Evolutionary conservation across 2,888 invertebrate genomes (phyloP), one percentile per base, ranked within the genome.

Genomic region (Conistra vaccinii): DNA sequence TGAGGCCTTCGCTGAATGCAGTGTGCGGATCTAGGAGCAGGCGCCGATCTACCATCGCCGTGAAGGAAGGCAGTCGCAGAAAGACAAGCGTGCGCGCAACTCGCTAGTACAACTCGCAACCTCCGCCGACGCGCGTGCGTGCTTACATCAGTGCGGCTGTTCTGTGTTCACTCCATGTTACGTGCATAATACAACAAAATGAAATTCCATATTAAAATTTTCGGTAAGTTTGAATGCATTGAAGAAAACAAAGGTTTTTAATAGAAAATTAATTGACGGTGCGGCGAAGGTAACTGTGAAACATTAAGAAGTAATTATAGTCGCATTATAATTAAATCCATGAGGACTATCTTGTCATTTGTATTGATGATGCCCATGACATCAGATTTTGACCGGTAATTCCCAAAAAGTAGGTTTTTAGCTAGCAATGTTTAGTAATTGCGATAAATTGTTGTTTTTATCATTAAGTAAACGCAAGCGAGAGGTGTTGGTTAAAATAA

Each of bases 161-260:
- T 85, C 88, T 88, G 93, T 94, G 91, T 88, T 90, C 87, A 89
- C 89, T 89, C 81, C 85, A 90, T 91, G 91, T 86, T 82, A 81
- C 86, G 88, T 90, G 89, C 73, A 81, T 78, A 79, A 81, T 81
- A 83, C 73, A 81, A 84, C 87, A 94, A 90, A 86, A 96, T 96
- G 96, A 95, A 94, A 90, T 89, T 95, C 80, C 92, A 94, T 78
- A 89, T 96, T 55, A 94, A 95, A 92, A 26, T 92, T 74, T 95
- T 95, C 80, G 95, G 96, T 96, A 88, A 95, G 95, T 80, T 48
- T 39, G 23, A 58, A 66, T 48, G 0, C 1, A 23, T 29, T 26
- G 10, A n/a, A 69, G 7, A 58, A 72, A 61, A 69, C 29, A 23
- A 61, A 26, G 39, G 9, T 26, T 73, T 39, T 17, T 32, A 63